Evolutionary conservation across 2,113 vertebrate genomes (phyloP).

Genomic region (Meriones unguiculatus): DNA sequence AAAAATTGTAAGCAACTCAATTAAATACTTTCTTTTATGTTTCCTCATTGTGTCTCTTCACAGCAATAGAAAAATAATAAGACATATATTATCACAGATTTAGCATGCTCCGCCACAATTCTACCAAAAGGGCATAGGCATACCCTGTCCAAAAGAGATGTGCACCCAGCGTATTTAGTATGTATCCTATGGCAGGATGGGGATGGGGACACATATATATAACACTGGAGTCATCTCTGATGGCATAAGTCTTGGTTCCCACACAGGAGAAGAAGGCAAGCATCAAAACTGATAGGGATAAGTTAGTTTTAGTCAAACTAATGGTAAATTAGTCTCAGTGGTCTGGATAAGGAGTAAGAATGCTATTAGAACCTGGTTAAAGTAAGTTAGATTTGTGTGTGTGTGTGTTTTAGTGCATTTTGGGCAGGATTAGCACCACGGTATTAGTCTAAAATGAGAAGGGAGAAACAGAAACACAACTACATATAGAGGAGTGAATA

Average conservation of each 20-base stretch:
- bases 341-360: neutral
- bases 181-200: neutral
- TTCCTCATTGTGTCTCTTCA: neutral
- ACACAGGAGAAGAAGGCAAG: neutral
- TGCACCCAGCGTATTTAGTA: neutral
- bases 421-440: neutral
- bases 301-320: neutral
- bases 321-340: neutral
- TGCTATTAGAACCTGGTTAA: neutral
- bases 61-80: neutral
- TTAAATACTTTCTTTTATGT: neutral
- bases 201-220: neutral
- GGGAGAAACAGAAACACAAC: neutral
- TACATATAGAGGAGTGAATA: neutral
- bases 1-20: neutral
- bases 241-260: neutral
- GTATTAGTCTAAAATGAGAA: neutral
- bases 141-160: neutral
- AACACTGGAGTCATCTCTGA: neutral
- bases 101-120: neutral
- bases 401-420: neutral
- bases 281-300: neutral
- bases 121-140: neutral
- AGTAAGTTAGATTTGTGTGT: neutral
- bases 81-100: neutral